These are phyloP conservation scores for Chaitophorus viminalis DNA, from an alignment of 2,888 invertebrate genomes.

Conservation along the genomic window DNA sequence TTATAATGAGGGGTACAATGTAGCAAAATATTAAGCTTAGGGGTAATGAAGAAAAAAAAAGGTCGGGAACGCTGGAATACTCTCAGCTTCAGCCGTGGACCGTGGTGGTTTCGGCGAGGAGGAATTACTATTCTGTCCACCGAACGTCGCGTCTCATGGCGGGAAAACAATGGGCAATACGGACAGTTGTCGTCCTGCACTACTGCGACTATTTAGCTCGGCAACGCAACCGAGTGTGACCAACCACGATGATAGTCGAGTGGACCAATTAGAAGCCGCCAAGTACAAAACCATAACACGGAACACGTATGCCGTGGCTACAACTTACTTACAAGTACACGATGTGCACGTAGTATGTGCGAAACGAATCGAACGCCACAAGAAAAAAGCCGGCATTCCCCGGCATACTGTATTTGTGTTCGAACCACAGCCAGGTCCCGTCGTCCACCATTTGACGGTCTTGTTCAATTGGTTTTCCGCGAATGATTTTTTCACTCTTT, in stretches of 20 bases:
- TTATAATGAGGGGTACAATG: too few species aligned
- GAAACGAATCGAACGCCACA: not conserved
- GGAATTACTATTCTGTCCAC: too few species aligned
- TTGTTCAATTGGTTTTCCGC: not conserved
- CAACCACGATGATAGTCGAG: constrained; percentile 9
- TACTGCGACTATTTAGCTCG: not conserved
- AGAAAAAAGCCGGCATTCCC: not conserved
- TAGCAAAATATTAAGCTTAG: too few species aligned
- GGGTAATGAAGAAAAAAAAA: too few species aligned
- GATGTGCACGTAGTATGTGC: too few species aligned
- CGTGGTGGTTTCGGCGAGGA: too few species aligned
- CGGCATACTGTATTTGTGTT: not conserved
- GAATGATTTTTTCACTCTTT: too few species aligned
- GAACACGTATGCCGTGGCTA: constrained; percentile 30
- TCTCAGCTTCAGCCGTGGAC: too few species aligned
- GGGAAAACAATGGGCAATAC: not conserved
- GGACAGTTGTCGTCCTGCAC: not conserved
- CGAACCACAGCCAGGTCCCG: not conserved
- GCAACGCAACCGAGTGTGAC: constrained; percentile 20
- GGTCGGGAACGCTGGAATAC: too few species aligned
- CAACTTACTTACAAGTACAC: not conserved
- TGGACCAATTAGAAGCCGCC: constrained; percentile 58
- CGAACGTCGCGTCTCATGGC: too few species aligned
- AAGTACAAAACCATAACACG: constrained; percentile 37
- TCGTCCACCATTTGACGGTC: not conserved